These are phyloP conservation scores for Leptosomus discolor DNA, from an alignment of 2,113 vertebrate genomes.

Conservation along the genomic window DNA sequence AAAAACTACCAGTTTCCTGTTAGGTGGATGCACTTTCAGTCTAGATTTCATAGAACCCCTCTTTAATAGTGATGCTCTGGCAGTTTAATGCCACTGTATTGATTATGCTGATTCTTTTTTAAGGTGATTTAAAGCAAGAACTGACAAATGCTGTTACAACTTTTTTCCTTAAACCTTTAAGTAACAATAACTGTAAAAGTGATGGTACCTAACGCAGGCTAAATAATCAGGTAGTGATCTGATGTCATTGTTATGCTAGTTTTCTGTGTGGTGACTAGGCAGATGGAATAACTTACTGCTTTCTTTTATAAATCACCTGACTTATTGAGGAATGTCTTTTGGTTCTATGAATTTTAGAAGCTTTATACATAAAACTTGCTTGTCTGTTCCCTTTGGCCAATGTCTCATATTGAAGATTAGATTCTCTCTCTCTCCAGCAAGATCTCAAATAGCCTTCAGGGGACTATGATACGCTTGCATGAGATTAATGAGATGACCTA, in stretches of 20 bases:
- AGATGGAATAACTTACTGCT: neutral
- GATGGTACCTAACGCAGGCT: neutral
- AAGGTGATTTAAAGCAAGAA: neutral
- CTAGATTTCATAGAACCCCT: neutral
- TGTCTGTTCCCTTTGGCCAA: neutral
- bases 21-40: neutral
- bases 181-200: neutral
- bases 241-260: neutral
- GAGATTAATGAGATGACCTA: conserved; percentile 52
- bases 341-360: neutral
- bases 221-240: neutral
- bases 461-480: neutral
- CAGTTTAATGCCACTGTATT: neutral
- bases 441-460: neutral
- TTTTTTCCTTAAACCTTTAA: neutral
- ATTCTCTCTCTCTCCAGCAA: neutral
- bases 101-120: neutral
- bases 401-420: neutral
- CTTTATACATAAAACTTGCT: neutral
- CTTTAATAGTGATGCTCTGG: neutral
- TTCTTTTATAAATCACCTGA: neutral
- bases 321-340: neutral
- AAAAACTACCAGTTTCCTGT: neutral
- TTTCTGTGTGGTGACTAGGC: neutral
- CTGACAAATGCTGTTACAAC: neutral